Conservation (phyloP, 2,797 vertebrate genomes). For the Propithecus perrieri region DNA sequence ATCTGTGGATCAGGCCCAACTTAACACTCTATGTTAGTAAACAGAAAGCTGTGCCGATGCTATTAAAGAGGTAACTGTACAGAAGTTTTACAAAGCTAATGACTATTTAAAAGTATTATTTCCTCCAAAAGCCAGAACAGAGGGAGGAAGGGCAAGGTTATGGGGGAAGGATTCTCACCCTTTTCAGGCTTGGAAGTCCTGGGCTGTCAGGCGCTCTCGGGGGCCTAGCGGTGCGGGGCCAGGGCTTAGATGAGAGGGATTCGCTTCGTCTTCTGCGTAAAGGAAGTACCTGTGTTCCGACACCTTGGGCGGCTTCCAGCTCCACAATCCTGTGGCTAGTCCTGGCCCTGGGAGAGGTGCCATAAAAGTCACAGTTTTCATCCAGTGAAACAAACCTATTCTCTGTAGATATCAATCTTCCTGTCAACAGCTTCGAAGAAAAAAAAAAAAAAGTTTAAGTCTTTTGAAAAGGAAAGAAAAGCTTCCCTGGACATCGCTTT, state of each 20-base stretch:
- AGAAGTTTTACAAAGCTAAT: neutral
- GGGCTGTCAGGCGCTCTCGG: rapidly evolving
- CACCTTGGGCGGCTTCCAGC: neutral
- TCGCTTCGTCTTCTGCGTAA: neutral
- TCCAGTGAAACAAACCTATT: neutral
- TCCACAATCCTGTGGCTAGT: neutral
- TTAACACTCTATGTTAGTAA: too few relatives aligned
- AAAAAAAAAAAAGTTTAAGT: neutral
- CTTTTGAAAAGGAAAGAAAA: neutral
- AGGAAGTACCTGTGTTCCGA: neutral
- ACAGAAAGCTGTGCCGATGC: neutral
- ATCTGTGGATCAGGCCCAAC: neutral
- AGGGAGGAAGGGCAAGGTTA: neutral
- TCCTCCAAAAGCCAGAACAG: neutral
- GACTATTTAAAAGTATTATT: neutral
- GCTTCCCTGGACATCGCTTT: neutral
- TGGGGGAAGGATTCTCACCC: neutral
- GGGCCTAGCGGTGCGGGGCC: too few relatives aligned
- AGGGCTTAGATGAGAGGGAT: neutral
- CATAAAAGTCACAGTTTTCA: neutral
- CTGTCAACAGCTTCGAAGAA: neutral
- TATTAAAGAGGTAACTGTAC: neutral
- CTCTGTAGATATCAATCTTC: neutral
- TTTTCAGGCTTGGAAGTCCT: neutral
- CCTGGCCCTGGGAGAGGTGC: too few relatives aligned